A percentile compares a stretch with the other conserved stretches of the same genome.
phyloP scores from a whole-genome alignment of 1,140 invertebrate species.

The Riptortus pedestris region DNA sequence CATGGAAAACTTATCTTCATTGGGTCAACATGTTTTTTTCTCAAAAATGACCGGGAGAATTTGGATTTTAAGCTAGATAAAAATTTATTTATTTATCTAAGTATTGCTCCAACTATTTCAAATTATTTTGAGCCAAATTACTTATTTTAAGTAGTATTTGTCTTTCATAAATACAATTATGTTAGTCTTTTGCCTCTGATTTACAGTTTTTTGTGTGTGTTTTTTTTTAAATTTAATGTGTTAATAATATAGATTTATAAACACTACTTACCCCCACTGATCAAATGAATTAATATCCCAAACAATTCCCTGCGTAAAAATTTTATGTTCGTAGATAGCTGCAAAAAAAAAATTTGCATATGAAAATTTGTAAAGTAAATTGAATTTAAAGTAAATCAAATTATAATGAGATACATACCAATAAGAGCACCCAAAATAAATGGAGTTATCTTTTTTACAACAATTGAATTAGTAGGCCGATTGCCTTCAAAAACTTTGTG shows the following conservation, averaged over 20 bases:
- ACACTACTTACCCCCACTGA: conserved; percentile 83
- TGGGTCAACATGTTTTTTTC: no score
- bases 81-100: no score
- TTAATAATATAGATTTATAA: background rate
- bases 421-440: conserved; percentile 93
- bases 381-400: background rate
- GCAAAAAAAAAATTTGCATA: conserved; percentile 34
- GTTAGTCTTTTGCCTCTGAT: no score
- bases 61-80: no score
- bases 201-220: no score
- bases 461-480: conserved; percentile 91
- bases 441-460: conserved; percentile 87
- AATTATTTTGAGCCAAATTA: no score
- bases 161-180: no score
- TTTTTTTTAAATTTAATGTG: no score
- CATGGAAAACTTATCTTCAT: no score
- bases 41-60: no score
- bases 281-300: conserved; percentile 99
- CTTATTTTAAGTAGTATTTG: no score
- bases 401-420: conserved; percentile 45
- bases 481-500: conserved; percentile 98
- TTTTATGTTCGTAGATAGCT: conserved; percentile 98
- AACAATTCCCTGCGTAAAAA: conserved; percentile 94
- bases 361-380: background rate
- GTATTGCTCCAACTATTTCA: no score